A percentile compares a stretch with the other conserved stretches of the same genome.
These are phyloP conservation scores for Metalampra italica DNA, from an alignment of 2,888 invertebrate species.

Conservation along the genomic window DNA sequence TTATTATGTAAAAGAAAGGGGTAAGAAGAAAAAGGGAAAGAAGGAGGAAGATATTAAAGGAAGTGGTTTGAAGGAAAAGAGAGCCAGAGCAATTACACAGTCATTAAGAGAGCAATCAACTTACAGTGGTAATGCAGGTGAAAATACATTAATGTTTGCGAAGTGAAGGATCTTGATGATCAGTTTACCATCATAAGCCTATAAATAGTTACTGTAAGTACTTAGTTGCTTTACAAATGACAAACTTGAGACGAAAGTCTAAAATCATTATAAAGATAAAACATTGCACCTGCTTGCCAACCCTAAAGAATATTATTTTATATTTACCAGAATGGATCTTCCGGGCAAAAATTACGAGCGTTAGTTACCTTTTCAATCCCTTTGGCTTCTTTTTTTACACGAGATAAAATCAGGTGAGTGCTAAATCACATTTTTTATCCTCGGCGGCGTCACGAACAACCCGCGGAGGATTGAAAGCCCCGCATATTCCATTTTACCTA, in stretches of 20 bases:
- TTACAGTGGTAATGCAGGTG: no score
- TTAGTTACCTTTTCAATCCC: not conserved
- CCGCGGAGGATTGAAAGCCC: not conserved
- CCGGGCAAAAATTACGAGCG: not conserved
- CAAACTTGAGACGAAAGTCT: no score
- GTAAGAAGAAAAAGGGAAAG: not conserved
- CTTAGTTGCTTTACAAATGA: no score
- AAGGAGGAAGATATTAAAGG: not conserved
- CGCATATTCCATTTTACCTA: not conserved
- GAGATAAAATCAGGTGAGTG: not conserved
- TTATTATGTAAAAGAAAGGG: not conserved
- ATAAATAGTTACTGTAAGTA: no score
- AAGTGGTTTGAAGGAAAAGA: no score
- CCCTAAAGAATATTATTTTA: not conserved
- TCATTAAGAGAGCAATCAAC: no score
- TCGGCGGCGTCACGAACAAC: not conserved
- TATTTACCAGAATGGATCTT: not conserved
- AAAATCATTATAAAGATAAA: not conserved
- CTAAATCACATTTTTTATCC: constrained; percentile 1
- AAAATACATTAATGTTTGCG: no score
- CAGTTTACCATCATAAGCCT: no score
- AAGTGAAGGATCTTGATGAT: no score
- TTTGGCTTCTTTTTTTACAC: not conserved
- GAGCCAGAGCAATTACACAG: no score
- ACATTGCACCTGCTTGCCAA: not conserved